Evolutionary conservation across 2,113 vertebrate genomes (phyloP), one percentile per base, ranked within the genome.

Genomic region (Diphyllodes magnificus): DNA sequence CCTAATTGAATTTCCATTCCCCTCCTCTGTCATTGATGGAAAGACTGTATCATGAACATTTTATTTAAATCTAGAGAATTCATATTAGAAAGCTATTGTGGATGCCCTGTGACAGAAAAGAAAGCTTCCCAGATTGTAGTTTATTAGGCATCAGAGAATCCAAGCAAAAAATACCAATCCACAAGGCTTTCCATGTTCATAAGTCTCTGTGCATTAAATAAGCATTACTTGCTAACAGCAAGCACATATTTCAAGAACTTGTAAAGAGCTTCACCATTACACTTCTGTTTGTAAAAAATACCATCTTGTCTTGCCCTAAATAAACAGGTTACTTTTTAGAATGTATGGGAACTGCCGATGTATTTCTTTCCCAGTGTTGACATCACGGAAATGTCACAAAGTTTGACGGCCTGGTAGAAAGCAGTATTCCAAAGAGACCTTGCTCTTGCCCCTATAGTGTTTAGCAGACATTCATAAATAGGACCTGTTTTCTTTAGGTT

Each of bases 341-440:
- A 94, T 94, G 76, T 91, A 81, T 95, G 96, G 86, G 95, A 97
- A 96, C 88, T 84, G 92, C 78, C 73, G 68, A 11, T 69, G 53
- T 77, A 88, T 88, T 93, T 88, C 68, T 96, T 96, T 95, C 93
- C 86, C 96, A 93, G 81, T 90, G 89, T 39, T 96, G 92, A 94
- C 89, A 92, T 93, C 57, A 96, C 0, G 30, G 92, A 96, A 94
- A 93, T 93, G 70, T 77, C 83, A 91, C 53, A 56, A 86, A 83
- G 70, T 91, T 78, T 94, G 91, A 93, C 8, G 75, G 83, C 69
- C 66, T 81, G 44, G 59, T 60, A 95, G 91, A 85, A 79, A 85
- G 79, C 56, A 78, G 65, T 65, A 79, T 92, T 96, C 96, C 92
- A 78, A 42, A 51, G 83, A 92, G 90, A 94, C 85, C 28, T 80